Evolutionary conservation across 1,140 invertebrate species (phyloP).

Genomic region (Phocides pigmalion): DNA sequence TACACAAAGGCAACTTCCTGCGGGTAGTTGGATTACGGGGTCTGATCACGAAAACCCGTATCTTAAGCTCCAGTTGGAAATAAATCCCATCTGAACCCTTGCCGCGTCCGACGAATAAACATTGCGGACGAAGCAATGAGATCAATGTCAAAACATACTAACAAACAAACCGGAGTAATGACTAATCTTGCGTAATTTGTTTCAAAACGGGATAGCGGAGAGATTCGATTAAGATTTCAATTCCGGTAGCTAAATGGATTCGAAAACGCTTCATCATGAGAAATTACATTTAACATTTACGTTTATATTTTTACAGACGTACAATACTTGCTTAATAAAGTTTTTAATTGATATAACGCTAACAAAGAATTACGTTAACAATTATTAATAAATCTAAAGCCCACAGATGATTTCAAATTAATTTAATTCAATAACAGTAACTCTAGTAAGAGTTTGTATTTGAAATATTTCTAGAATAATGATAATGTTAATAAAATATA

Average conservation of each 20-base stretch:
- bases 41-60: conserved; percentile 58
- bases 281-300: conserved; percentile 25
- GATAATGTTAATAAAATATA: too few species aligned
- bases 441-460: too few species aligned
- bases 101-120: conserved; percentile 61
- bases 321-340: too few species aligned
- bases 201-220: conserved; percentile 43
- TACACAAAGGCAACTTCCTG: conserved; percentile 29
- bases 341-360: too few species aligned
- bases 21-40: conserved; percentile 47
- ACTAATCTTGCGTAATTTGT: conserved; percentile 56
- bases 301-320: neutral
- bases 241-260: conserved; percentile 41
- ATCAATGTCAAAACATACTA: conserved; percentile 55
- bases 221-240: conserved; percentile 55
- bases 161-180: conserved; percentile 43
- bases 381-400: too few species aligned
- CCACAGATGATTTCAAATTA: too few species aligned
- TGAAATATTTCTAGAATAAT: too few species aligned
- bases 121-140: conserved; percentile 53
- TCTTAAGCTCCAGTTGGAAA: conserved; percentile 60
- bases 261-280: conserved; percentile 40
- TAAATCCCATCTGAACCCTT: conserved; percentile 68
- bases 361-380: too few species aligned
- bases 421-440: too few species aligned